These are phyloP conservation scores for Perizoma flavofasciatum DNA, from an alignment of 2,888 invertebrate genomes.

Conservation along the genomic window DNA sequence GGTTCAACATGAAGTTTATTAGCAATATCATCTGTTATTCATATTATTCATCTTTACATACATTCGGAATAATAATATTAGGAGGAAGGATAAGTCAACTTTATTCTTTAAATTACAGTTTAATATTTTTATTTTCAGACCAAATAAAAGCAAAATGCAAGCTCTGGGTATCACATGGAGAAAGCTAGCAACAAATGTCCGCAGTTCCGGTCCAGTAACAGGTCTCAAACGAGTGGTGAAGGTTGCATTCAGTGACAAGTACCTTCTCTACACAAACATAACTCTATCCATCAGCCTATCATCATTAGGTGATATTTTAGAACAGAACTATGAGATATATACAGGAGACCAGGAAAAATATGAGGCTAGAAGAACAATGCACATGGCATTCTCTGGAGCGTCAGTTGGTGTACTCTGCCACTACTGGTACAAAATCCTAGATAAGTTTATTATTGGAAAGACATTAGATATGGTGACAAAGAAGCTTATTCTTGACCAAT, in stretches of 20 bases:
- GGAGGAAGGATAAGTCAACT: too few species aligned
- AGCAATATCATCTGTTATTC: too few species aligned
- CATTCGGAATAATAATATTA: too few species aligned
- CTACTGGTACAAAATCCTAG: slow-evolving; percentile 94
- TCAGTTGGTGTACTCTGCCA: slow-evolving; percentile 93
- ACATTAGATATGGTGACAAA: slow-evolving; percentile 87
- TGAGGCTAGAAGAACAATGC: slow-evolving; percentile 86
- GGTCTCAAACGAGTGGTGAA: slow-evolving; percentile 54
- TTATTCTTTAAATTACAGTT: neutral
- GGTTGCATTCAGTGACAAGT: slow-evolving; percentile 86
- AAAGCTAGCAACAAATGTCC: slow-evolving; percentile 57
- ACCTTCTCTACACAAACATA: slow-evolving; percentile 92
- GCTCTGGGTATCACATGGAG: slow-evolving; percentile 63
- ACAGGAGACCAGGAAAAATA: slow-evolving; percentile 84
- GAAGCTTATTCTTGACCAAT: slow-evolving; percentile 93
- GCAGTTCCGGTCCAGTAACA: slow-evolving; percentile 45
- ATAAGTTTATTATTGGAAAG: slow-evolving; percentile 89
- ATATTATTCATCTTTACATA: too few species aligned
- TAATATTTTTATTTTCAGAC: neutral
- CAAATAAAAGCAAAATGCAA: slow-evolving; percentile 37
- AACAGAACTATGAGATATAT: slow-evolving; percentile 92
- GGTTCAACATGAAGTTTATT: too few species aligned
- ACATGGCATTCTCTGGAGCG: slow-evolving; percentile 92
- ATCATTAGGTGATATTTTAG: slow-evolving; percentile 90
- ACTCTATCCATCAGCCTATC: slow-evolving; percentile 91